phyloP scores from a whole-genome alignment of 2,888 invertebrate species.

The Ptychoptera contaminata region DNA sequence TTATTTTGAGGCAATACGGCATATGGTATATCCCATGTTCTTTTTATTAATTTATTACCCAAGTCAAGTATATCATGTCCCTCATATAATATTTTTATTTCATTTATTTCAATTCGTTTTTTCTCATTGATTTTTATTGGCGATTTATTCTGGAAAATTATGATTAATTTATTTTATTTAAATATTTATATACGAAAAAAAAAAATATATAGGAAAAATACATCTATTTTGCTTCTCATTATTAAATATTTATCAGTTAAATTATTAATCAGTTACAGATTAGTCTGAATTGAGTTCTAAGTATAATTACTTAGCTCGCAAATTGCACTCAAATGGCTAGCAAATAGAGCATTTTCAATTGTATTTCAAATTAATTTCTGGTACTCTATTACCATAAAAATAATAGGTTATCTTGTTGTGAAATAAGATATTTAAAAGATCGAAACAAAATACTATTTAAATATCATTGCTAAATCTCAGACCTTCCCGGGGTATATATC shows the following conservation, averaged over 20 bases:
- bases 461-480: conserved; percentile 5
- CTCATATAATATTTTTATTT: conserved; percentile 32
- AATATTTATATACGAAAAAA: neutral
- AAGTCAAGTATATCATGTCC: conserved; percentile 43
- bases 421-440: no score
- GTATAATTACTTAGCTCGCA: conserved; percentile 6
- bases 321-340: conserved; percentile 8
- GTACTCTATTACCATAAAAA: conserved; percentile 4
- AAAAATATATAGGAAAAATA: neutral
- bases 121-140: conserved; percentile 10
- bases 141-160: conserved; percentile 20
- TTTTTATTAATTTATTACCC: conserved; percentile 36
- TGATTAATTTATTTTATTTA: neutral
- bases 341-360: conserved; percentile 6
- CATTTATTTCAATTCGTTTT: neutral
- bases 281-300: conserved; percentile 10
- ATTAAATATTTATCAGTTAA: neutral
- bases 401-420: conserved; percentile 6
- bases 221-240: neutral
- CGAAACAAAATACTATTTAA: no score
- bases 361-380: conserved; percentile 5
- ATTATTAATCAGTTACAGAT: conserved; percentile 4
- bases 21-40: conserved; percentile 38
- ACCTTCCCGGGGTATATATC: conserved; percentile 6
- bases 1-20: conserved; percentile 40